Evolutionary conservation across 64 coral and sea anemone species (phyloP).

Genomic region (Stichodactyla mertensii): DNA sequence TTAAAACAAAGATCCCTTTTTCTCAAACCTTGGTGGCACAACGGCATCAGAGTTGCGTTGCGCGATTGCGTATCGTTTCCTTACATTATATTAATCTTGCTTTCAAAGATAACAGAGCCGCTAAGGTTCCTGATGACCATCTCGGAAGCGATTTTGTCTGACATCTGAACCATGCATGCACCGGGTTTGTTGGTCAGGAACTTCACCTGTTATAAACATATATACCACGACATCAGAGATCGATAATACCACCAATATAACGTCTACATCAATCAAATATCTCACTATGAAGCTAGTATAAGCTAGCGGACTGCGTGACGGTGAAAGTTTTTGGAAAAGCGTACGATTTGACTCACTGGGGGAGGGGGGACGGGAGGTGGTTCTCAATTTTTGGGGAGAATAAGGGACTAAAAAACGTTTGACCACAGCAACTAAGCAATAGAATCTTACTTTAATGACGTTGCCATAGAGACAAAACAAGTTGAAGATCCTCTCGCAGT

Average conservation of each 20-base stretch:
- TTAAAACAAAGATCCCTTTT: too few species aligned
- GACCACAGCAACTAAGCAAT: background rate
- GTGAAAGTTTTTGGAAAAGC: too few species aligned
- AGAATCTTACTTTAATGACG: conserved; percentile 86
- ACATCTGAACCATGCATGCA: conserved; percentile 97
- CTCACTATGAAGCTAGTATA: too few species aligned
- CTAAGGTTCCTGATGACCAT: conserved; percentile 97
- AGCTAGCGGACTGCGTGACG: too few species aligned
- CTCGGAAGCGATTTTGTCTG: conserved; percentile 96
- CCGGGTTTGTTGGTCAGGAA: conserved; percentile 97
- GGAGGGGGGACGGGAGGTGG: too few species aligned
- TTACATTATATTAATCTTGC: conserved; percentile 95
- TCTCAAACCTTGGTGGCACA: background rate
- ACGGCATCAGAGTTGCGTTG: too few species aligned
- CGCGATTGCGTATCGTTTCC: background rate
- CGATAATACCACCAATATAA: too few species aligned
- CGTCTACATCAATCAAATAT: too few species aligned
- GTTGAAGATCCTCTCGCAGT: conserved; percentile 97
- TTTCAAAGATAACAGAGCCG: conserved; percentile 84
- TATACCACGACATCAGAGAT: background rate
- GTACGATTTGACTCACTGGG: too few species aligned
- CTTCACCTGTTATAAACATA: conserved; percentile 54
- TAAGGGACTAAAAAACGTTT: too few species aligned
- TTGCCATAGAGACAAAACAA: conserved; percentile 99
- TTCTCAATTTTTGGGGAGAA: too few species aligned